A percentile compares a stretch with the other conserved stretches of the same genome.
Evolutionary conservation across 2,113 vertebrate genomes (phyloP).

Genomic region (Stomatorhinus ivindoensis): DNA sequence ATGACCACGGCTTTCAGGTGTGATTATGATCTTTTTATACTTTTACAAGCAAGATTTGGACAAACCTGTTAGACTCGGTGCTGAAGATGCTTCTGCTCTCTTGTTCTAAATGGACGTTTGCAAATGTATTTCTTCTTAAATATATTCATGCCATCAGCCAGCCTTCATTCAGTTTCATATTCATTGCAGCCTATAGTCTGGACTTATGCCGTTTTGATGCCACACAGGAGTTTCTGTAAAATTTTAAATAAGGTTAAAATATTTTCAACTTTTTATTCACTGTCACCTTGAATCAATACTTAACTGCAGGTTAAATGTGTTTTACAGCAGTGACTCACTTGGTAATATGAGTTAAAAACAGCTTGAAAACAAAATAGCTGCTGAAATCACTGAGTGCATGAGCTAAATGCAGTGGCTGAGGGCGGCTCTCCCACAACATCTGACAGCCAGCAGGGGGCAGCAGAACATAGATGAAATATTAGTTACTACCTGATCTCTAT

Average conservation of each 20-base stretch:
- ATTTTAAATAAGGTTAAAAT: slow-evolving; percentile 41
- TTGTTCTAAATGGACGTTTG: slow-evolving; percentile 66
- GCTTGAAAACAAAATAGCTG: neutral
- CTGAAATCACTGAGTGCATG: neutral
- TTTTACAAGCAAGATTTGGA: slow-evolving; percentile 67
- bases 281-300: slow-evolving; percentile 63
- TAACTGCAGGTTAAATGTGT: slow-evolving; percentile 66
- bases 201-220: slow-evolving; percentile 65
- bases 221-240: slow-evolving; percentile 41
- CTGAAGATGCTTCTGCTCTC: slow-evolving; percentile 68
- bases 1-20: slow-evolving; percentile 63
- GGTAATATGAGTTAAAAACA: slow-evolving; percentile 34
- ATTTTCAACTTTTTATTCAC: slow-evolving; percentile 56
- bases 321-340: slow-evolving; percentile 53
- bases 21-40: slow-evolving; percentile 61
- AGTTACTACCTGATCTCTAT: neutral
- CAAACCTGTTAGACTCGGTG: slow-evolving; percentile 55
- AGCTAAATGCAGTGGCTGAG: neutral
- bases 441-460: neutral
- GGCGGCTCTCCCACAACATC: neutral
- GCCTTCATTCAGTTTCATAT: slow-evolving; percentile 65
- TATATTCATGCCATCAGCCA: slow-evolving; percentile 72
- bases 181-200: slow-evolving; percentile 66
- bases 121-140: slow-evolving; percentile 57
- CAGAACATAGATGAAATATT: neutral